Base-by-base conservation (phyloP, 2,797 vertebrate genomes). In the Sitta carolinensis region DNA sequence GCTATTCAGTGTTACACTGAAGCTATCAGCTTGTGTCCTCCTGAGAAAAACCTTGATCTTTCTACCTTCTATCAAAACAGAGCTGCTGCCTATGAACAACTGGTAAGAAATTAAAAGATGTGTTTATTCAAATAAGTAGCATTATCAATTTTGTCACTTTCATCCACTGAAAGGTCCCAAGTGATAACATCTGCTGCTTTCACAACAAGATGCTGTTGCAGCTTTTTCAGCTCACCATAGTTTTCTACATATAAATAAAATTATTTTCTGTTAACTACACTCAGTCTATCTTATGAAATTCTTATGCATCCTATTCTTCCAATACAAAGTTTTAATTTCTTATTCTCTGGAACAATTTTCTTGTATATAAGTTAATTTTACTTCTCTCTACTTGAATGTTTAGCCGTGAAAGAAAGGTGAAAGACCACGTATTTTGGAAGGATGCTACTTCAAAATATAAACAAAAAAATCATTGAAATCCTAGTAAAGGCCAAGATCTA, bases 31-130 rank as follows among this genome's bases (percentile, higher is more conserved):
- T 96, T 99, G 57, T 99, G 99, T 89, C 99, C 99, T 58, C 97
- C 97, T 21, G 99, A 99, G 93, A 99, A 99, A 89, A 99, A 98
- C 90, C 93, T 97, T 8, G 99, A 99, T 90, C 98, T 99, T 96
- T 99, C 99, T 80, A 99, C 99, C 4, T 99, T 99, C 98, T 99
- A 99, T 98, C 99, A 99, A 97, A 99, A 99, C 97, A 98, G 99
- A 98, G 99, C 99, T 73, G 99, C 99, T 86, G 99, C 99, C 70
- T 99, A 98, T 59, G 99, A 99, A 92, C 99, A 99, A 92, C 98
- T 98, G 99, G 99, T 99, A 97, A 96, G 98, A 96, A 96, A 54
- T 82, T 14, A 47, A 81, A 81, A 75, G 23, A 83, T 11, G 11
- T 42, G 7, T 22, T 63, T 88, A 26, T 64, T 68, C 16, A 32